Base-by-base conservation (phyloP, 2,888 invertebrate species). In the Chouioia cunea region DNA sequence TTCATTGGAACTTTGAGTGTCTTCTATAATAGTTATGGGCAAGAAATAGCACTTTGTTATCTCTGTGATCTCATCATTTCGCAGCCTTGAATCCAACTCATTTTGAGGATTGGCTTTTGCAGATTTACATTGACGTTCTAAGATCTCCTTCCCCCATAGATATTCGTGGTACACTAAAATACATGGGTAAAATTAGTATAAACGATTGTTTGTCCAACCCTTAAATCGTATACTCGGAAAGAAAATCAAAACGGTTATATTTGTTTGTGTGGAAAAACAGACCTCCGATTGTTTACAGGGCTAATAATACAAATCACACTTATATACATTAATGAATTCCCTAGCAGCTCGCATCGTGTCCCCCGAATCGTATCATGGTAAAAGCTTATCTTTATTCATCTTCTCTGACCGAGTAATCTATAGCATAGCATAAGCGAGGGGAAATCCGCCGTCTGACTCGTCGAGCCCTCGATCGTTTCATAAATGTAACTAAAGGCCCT, bases 401-500 rank as follows among this genome's bases (percentile, higher is more conserved):
- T 73, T 57, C 65, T 50, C 53, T 70, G 70, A 46, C 59, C 70
- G 59, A 70, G 46, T 65, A 63, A 59, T 52, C 47, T 66, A 43
- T 48, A 54, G 23, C 18, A n/a, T n/a, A n/a, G n/a, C 18, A 53
- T 0, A 18, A n/a, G 4, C 23, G 56, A 68, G 69, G 56, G 62
- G 65, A 18, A 36, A 59, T 27, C 52, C 36, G 16, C 14, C 15
- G 59, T 27, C 69, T 63, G 53, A 36, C 59, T 27, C 20, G 22
- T n/a, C 15, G 62, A 71, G 58, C 69, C 69, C 72, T 48, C 57
- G 62, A 72, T 72, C 56, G 64, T 57, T 70, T 59, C 63, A 67
- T 70, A 76, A 73, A 76, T 76, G 74, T 76, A 75, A 75, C 76
- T 76, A 77, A 78, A 77, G 73, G 74, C 73, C 74, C 76, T 81